A percentile compares a stretch with the other conserved stretches of the same genome.
Evolutionary conservation across 2,797 vertebrate species (phyloP).

Genomic region (Mycteria americana): DNA sequence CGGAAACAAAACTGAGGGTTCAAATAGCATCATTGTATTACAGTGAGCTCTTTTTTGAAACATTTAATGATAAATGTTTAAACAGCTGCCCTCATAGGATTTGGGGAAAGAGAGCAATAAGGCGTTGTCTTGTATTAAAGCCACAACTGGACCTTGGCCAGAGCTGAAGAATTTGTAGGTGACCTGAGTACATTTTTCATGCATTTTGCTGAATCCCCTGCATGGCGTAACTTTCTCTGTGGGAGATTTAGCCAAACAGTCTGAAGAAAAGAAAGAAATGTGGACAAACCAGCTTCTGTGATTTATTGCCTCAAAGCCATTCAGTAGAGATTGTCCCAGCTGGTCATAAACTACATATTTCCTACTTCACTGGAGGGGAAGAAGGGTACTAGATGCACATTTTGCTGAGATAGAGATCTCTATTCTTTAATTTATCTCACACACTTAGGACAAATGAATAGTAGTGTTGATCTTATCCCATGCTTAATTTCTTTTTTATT

Average conservation of each 20-base stretch:
- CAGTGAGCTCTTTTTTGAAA: constrained; percentile 59
- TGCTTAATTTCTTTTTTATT: constrained; percentile 44
- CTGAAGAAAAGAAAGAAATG: constrained; percentile 78
- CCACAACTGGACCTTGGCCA: constrained; percentile 67
- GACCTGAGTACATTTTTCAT: constrained; percentile 66
- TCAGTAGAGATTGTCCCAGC: constrained; percentile 68
- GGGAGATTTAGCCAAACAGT: constrained; percentile 73
- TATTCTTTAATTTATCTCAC: constrained; percentile 60
- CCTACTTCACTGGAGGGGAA: constrained; percentile 61
- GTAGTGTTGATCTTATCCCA: constrained; percentile 51
- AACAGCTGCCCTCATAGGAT: constrained; percentile 70
- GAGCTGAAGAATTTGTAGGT: constrained; percentile 56
- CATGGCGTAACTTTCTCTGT: constrained; percentile 71
- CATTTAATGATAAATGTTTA: constrained; percentile 72
- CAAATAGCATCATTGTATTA: constrained; percentile 60
- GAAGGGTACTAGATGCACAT: constrained; percentile 28
- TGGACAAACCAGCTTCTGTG: constrained; percentile 76
- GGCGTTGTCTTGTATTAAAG: constrained; percentile 34
- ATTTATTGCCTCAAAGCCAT: constrained; percentile 71
- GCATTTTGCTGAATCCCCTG: constrained; percentile 66
- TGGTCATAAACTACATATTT: constrained; percentile 60
- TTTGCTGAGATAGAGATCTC: constrained; percentile 63
- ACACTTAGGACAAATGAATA: constrained; percentile 57
- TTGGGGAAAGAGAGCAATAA: constrained; percentile 12
- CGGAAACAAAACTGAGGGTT: constrained; percentile 49